Evolutionary conservation across 1,140 invertebrate species (phyloP), one percentile per base, ranked within the genome.

Genomic region (Theocolax elegans): DNA sequence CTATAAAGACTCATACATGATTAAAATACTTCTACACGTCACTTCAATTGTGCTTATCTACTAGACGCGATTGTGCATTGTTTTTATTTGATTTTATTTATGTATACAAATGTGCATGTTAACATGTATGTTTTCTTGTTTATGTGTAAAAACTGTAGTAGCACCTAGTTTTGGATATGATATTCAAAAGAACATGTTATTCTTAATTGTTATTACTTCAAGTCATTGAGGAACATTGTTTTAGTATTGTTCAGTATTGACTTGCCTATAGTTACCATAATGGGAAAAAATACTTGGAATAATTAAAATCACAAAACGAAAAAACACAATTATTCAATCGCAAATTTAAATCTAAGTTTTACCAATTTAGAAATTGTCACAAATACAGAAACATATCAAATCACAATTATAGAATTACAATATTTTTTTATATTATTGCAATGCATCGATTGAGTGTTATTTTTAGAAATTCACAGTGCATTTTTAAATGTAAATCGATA

Each of bases 381-480:
- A n/a, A n/a, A n/a, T n/a, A n/a, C n/a, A n/a, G n/a, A n/a, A n/a
- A n/a, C n/a, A n/a, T n/a, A n/a, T n/a, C n/a, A n/a, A n/a, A n/a
- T n/a, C n/a, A n/a, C n/a, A n/a, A n/a, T n/a, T 17, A 25, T 42
- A 29, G 12, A 3, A 40, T 35, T 17, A 19, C 17, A 19, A 25
- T 51, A 25, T 12, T 15, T 42, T 40, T 46, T 38, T 15, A n/a
- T 9, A 17, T 35, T 12, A 58, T n/a, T 54, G 35, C 44, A 62
- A 60, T 38, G 38, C 7, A 10, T 13, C 17, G 17, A 49, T 51
- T n/a, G 17, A 42, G 53, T 53, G 21, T 63, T 42, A 29, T 38
- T 40, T 60, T n/a, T 58, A 51, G 54, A 58, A 62, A 64, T 71
- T 71, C 27, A 65, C 53, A 58, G 31, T 59, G 42, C 31, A 71